These are phyloP conservation scores for Ischnura elegans DNA, from an alignment of 2,888 invertebrate species.

Conservation along the genomic window DNA sequence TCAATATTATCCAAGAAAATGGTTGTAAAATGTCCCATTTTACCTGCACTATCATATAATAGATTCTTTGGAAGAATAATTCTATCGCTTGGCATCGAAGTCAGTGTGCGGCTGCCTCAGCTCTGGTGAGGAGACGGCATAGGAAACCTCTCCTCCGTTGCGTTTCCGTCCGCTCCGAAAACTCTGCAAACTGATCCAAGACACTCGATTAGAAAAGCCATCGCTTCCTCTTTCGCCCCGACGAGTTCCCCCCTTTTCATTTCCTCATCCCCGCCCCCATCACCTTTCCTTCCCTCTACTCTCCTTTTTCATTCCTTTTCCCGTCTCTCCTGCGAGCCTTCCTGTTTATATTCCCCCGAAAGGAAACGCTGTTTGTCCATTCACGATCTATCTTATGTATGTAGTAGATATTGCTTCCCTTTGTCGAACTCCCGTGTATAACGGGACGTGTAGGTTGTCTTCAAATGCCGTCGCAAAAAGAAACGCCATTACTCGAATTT, in stretches of 20 bases:
- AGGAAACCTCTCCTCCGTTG: not conserved
- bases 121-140: not conserved
- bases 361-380: not conserved
- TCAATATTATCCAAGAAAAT: too few relatives aligned
- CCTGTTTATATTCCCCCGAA: not conserved
- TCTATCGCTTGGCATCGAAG: too few relatives aligned
- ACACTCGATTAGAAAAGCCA: slow-evolving; percentile 29
- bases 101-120: too few relatives aligned
- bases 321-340: not conserved
- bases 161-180: not conserved
- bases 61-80: too few relatives aligned
- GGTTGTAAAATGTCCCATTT: too few relatives aligned
- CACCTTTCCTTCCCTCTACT: not conserved
- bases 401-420: too few relatives aligned
- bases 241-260: not conserved
- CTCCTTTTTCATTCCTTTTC: not conserved
- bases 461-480: not conserved
- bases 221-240: not conserved
- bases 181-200: slow-evolving; percentile 42
- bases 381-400: not conserved
- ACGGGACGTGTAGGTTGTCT: not conserved
- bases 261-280: not conserved
- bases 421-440: not conserved
- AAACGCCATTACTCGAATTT: not conserved
- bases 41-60: too few relatives aligned